Conservation (phyloP, 2,113 vertebrate genomes). For the Typhlomys cinereus region DNA sequence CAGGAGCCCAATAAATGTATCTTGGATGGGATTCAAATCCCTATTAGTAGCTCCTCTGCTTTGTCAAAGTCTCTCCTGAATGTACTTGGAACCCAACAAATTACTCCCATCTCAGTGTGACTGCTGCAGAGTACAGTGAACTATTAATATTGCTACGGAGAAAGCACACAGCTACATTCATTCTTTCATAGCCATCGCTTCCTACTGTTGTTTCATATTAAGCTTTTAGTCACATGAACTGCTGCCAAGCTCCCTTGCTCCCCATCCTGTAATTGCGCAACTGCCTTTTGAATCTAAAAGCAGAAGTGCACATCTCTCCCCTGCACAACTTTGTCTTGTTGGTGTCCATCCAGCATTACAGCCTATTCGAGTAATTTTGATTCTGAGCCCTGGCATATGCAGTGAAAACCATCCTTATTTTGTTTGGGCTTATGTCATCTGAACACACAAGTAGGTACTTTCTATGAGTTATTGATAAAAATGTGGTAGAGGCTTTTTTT, state of each 20-base stretch:
- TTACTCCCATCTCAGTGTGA: not conserved
- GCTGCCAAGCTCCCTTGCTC: constrained; percentile 53
- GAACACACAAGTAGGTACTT: constrained; percentile 26
- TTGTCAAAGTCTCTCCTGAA: constrained; percentile 42
- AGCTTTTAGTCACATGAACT: constrained; percentile 53
- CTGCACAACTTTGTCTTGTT: constrained; percentile 32
- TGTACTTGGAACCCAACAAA: not conserved
- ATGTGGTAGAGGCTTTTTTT: not conserved
- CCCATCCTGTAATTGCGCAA: constrained; percentile 51
- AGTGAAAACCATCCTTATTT: not conserved
- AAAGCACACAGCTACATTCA: constrained; percentile 24
- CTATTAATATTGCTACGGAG: constrained; percentile 39
- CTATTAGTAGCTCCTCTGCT: constrained; percentile 23
- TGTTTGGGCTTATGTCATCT: not conserved
- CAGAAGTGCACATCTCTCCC: constrained; percentile 41
- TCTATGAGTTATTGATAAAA: not conserved
- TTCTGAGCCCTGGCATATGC: not conserved
- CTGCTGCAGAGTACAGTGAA: not conserved
- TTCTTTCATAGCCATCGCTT: constrained; percentile 40
- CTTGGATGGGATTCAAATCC: constrained; percentile 39
- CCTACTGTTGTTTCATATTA: constrained; percentile 55
- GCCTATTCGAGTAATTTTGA: constrained; percentile 48
- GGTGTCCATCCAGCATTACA: constrained; percentile 51
- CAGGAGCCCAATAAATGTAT: constrained; percentile 18
- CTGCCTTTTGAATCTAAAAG: constrained; percentile 57